Conservation (phyloP, 2,888 invertebrate genomes). For the Pocota personata region DNA sequence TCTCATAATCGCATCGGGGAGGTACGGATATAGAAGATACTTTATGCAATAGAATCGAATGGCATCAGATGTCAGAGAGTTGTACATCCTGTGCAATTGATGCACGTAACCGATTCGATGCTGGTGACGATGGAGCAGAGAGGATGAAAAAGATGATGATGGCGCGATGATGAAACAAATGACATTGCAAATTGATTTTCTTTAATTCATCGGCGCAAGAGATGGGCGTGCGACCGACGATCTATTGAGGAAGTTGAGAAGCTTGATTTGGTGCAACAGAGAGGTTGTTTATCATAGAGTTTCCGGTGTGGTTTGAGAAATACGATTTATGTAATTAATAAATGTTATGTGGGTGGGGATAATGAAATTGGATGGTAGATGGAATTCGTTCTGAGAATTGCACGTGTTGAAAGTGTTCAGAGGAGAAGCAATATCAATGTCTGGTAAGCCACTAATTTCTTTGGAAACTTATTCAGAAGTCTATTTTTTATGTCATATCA, state of each 20-base stretch:
- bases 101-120: too few species aligned
- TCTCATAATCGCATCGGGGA: slow-evolving; percentile 50
- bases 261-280: not conserved
- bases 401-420: not conserved
- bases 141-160: not conserved
- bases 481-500: too few species aligned
- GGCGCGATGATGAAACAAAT: slow-evolving; percentile 60
- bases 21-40: not conserved
- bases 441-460: too few species aligned
- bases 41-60: slow-evolving; percentile 38
- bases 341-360: not conserved
- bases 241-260: slow-evolving; percentile 53
- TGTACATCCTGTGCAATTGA: slow-evolving; percentile 58
- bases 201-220: slow-evolving; percentile 38
- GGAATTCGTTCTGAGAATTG: slow-evolving; percentile 15
- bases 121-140: not conserved
- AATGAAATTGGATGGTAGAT: not conserved
- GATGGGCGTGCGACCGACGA: slow-evolving; percentile 7
- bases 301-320: slow-evolving; percentile 43
- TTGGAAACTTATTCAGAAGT: too few species aligned
- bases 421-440: too few species aligned
- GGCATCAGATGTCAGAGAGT: slow-evolving; percentile 58
- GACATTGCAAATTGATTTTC: slow-evolving; percentile 72
- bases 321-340: slow-evolving; percentile 55
- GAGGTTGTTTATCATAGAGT: slow-evolving; percentile 46